Evolutionary conservation across 2,113 vertebrate species (phyloP).

Genomic region (Solenodon paradoxus): DNA sequence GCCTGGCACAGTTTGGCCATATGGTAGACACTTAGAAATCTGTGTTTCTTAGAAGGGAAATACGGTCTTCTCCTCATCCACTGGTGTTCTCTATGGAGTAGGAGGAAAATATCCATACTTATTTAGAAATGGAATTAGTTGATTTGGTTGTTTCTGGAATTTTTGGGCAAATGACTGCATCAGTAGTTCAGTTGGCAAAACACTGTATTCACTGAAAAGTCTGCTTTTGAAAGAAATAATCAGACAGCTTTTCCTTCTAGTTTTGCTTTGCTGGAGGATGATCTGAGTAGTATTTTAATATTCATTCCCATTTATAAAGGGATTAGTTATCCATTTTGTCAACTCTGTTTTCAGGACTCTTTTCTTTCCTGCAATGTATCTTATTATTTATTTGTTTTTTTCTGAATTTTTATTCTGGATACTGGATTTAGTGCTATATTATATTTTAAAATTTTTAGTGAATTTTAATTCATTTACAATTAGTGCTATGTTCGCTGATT

Average conservation of each 20-base stretch:
- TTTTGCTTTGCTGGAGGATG: constrained; percentile 18
- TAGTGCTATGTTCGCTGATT: background rate
- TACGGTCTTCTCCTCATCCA: background rate
- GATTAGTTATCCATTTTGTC: background rate
- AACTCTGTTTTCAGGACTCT: background rate
- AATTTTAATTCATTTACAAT: no score
- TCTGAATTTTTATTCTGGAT: background rate
- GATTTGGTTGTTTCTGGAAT: background rate
- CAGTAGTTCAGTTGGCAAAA: background rate
- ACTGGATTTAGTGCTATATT: background rate
- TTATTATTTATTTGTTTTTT: constrained; percentile 5
- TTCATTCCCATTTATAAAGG: background rate
- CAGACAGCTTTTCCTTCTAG: background rate
- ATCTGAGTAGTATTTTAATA: background rate
- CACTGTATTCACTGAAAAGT: background rate
- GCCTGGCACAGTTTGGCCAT: background rate
- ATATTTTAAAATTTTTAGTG: no score
- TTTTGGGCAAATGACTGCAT: background rate
- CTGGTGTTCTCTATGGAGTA: background rate
- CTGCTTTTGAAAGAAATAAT: background rate
- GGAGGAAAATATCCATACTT: background rate
- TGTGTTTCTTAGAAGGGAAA: background rate
- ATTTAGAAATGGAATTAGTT: background rate
- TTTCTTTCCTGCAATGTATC: background rate
- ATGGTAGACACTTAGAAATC: background rate